phyloP scores from a whole-genome alignment of 2,797 vertebrate genomes.

The Chloroceryle inda region DNA sequence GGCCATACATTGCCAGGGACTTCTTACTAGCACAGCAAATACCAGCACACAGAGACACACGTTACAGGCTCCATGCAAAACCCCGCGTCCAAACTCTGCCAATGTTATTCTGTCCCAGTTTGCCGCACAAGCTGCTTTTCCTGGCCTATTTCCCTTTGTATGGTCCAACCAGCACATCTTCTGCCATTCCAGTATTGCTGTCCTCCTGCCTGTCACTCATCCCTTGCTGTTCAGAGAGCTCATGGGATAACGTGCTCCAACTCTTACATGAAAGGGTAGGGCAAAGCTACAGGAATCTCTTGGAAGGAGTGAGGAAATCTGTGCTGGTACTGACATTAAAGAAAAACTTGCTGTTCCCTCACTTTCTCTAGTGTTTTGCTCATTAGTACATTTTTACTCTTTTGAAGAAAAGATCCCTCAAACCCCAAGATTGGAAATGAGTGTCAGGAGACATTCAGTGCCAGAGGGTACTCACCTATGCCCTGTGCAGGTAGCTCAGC shows the following conservation, averaged over 20 bases:
- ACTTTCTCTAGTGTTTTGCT: background rate
- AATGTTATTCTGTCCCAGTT: accelerated
- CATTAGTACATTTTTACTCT: background rate
- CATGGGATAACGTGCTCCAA: background rate
- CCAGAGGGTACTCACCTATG: background rate
- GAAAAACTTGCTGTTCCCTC: background rate
- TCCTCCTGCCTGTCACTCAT: background rate
- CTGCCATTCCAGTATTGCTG: background rate
- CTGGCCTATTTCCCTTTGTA: background rate
- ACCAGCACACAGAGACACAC: background rate
- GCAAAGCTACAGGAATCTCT: background rate
- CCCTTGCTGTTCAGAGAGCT: background rate
- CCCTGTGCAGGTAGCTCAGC: background rate
- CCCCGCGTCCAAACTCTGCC: background rate
- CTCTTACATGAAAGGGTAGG: background rate
- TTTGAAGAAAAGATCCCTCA: background rate
- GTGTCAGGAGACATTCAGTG: background rate
- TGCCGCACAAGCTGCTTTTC: background rate
- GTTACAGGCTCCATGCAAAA: background rate
- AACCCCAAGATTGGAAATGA: background rate
- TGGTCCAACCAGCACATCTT: background rate
- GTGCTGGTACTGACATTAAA: background rate
- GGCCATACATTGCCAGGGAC: background rate
- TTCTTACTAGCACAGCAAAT: background rate
- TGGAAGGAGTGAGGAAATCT: background rate